These are phyloP conservation scores for Pachliopta kotzebuea DNA, from an alignment of 2,888 invertebrate species.

Conservation along the genomic window DNA sequence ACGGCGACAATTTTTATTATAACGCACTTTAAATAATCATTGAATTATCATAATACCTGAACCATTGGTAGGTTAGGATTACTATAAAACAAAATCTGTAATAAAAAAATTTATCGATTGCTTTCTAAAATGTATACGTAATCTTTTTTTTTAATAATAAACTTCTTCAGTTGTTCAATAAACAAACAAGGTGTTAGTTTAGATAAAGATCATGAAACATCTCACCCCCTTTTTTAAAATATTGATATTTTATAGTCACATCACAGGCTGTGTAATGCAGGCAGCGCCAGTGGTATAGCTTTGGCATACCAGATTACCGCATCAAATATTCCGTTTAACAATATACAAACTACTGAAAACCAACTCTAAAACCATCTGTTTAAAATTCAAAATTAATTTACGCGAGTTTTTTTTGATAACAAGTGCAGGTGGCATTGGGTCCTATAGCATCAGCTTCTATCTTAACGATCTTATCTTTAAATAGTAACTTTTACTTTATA, in stretches of 20 bases:
- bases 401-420: conserved; percentile 35
- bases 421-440: conserved; percentile 70
- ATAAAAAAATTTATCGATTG: no score
- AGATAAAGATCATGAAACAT: conserved; percentile 64
- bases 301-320: conserved; percentile 71
- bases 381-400: conserved; percentile 38
- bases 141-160: no score
- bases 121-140: no score
- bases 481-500: conserved; percentile 77
- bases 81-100: no score
- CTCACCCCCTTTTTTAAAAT: conserved; percentile 69
- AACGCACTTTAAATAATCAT: no score
- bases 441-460: conserved; percentile 60
- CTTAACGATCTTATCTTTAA: conserved; percentile 71
- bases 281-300: conserved; percentile 61
- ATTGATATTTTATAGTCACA: conserved; percentile 76
- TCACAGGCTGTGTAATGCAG: conserved; percentile 68
- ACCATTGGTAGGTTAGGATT: no score
- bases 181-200: conserved; percentile 77
- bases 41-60: no score
- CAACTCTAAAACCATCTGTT: conserved; percentile 19
- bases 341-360: conserved; percentile 34
- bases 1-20: no score
- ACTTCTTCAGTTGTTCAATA: conserved; percentile 40
- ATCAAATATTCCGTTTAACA: conserved; percentile 64